Conservation (phyloP, 2,888 invertebrate species). For the Hoplodrina ambigua region DNA sequence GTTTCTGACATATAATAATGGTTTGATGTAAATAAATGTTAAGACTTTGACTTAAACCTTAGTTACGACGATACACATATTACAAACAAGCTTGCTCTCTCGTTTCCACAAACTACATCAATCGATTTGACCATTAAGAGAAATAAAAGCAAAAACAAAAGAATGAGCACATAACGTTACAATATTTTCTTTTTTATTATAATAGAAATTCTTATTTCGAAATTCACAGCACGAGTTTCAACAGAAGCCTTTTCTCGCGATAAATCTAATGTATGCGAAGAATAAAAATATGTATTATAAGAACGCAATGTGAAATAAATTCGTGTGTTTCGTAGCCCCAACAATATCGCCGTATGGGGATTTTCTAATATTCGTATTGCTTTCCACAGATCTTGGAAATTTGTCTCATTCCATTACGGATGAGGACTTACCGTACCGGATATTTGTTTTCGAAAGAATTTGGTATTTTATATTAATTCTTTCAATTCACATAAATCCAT, state of each 20-base stretch:
- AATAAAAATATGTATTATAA: conserved; percentile 28
- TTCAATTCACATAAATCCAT: conserved; percentile 32
- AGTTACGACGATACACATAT: too few relatives aligned
- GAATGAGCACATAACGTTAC: neutral
- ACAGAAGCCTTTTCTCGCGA: neutral
- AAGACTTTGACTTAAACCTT: too few relatives aligned
- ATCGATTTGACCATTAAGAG: neutral
- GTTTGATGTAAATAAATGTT: too few relatives aligned
- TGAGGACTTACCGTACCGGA: conserved; percentile 44
- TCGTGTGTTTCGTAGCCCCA: conserved; percentile 39
- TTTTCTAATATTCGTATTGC: conserved; percentile 64
- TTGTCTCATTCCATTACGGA: conserved; percentile 62
- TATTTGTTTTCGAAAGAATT: conserved; percentile 42
- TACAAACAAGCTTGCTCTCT: neutral
- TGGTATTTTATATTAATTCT: conserved; percentile 33
- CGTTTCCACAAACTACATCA: neutral
- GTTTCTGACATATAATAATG: too few relatives aligned
- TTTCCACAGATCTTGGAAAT: conserved; percentile 56
- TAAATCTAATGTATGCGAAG: conserved; percentile 27
- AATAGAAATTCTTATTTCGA: conserved; percentile 9
- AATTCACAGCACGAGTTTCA: conserved; percentile 17
- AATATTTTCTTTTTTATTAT: neutral
- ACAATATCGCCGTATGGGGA: conserved; percentile 43
- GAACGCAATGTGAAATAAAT: conserved; percentile 33
- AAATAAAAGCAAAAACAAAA: conserved; percentile 5